Conservation (phyloP, 2,888 invertebrate species). For the Drosophila macrospina region DNA sequence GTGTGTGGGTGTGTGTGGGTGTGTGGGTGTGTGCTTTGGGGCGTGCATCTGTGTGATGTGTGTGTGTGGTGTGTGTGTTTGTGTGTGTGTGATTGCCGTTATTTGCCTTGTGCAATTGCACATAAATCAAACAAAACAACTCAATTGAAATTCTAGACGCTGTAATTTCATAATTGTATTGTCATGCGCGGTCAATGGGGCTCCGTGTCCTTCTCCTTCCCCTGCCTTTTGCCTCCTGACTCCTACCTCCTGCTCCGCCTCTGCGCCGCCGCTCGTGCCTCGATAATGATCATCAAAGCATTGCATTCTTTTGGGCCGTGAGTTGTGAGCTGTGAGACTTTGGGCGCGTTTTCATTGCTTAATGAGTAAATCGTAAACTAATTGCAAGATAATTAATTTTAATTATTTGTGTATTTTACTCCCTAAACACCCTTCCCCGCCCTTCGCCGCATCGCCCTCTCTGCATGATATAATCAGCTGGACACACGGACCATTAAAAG, state of each 20-base stretch:
- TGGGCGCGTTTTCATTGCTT: slow-evolving; percentile 49
- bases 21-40: slow-evolving; percentile 6
- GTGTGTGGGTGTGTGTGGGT: slow-evolving; percentile 8
- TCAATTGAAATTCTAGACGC: slow-evolving; percentile 75
- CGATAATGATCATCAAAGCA: slow-evolving; percentile 8
- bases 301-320: slow-evolving; percentile 45
- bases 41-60: slow-evolving; percentile 6
- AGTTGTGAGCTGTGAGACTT: slow-evolving; percentile 14
- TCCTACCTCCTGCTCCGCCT: background rate
- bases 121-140: slow-evolving; percentile 76
- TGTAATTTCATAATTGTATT: slow-evolving; percentile 72
- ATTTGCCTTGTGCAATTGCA: slow-evolving; percentile 73
- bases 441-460: background rate
- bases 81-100: slow-evolving; percentile 17
- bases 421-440: slow-evolving; percentile 3
- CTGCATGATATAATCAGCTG: slow-evolving; percentile 70
- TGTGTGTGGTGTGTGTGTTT: background rate
- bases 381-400: slow-evolving; percentile 80
- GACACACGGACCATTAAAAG: slow-evolving; percentile 76
- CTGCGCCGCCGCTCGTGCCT: background rate
- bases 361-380: slow-evolving; percentile 81
- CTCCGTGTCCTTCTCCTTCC: background rate
- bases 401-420: slow-evolving; percentile 80
- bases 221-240: background rate
- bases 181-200: slow-evolving; percentile 26